Conservation (phyloP, 1,140 invertebrate species). For the Cyphomyrmex costatus region DNA sequence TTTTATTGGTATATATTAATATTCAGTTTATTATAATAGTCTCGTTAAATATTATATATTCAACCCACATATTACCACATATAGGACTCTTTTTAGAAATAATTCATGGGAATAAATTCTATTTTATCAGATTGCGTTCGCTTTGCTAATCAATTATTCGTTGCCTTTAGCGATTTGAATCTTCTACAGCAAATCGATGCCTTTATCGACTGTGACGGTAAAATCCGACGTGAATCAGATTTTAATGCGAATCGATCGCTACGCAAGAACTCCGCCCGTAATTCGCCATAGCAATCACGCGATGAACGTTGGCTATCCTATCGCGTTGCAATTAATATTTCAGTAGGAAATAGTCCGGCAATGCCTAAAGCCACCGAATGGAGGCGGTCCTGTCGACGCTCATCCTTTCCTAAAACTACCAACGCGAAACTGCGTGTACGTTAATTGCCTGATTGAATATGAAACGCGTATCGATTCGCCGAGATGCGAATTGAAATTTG, state of each 20-base stretch:
- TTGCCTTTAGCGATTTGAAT: conserved; percentile 19
- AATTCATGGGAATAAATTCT: conserved; percentile 26
- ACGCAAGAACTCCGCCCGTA: conserved; percentile 66
- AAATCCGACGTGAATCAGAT: conserved; percentile 57
- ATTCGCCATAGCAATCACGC: conserved; percentile 71
- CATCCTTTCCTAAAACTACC: conserved; percentile 59
- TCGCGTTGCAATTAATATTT: conserved; percentile 80
- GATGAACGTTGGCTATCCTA: conserved; percentile 73
- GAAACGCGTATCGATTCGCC: conserved; percentile 77
- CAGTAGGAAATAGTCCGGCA: conserved; percentile 78
- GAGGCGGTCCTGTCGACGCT: conserved; percentile 47
- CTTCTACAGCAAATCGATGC: conserved; percentile 59
- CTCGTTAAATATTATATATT: conserved; percentile 3
- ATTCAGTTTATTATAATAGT: conserved; percentile 5
- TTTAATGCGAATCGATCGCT: conserved; percentile 73
- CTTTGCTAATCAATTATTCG: conserved; percentile 41
- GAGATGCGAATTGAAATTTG: conserved; percentile 79
- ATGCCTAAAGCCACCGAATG: conserved; percentile 59
- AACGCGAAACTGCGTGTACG: conserved; percentile 71
- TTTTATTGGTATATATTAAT: background rate
- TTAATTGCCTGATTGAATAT: conserved; percentile 82
- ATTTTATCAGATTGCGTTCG: background rate
- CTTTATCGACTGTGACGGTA: conserved; percentile 59
- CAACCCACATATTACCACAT: background rate
- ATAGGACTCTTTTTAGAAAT: conserved; percentile 12